phyloP scores from a whole-genome alignment of 2,888 invertebrate species.

The Tetheella fluctuosa region DNA sequence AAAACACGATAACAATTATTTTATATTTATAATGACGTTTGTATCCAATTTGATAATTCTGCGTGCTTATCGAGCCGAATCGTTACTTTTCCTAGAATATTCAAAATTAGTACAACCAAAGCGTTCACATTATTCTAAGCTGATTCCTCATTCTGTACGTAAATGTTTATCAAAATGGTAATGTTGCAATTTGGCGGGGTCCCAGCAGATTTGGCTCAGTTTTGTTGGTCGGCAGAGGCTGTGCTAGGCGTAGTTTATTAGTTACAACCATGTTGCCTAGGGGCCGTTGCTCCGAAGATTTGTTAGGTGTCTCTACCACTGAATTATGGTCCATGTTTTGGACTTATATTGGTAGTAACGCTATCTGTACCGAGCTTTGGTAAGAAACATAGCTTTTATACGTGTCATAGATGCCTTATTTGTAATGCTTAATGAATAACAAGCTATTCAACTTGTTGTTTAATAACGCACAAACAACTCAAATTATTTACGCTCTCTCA shows the following conservation, averaged over 20 bases:
- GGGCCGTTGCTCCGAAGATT: conserved; percentile 43
- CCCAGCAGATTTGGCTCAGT: conserved; percentile 55
- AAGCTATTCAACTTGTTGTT: neutral
- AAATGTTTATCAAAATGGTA: conserved; percentile 61
- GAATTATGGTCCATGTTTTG: conserved; percentile 53
- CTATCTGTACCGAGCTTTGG: conserved; percentile 14
- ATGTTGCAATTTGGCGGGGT: conserved; percentile 58
- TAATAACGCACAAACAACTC: neutral
- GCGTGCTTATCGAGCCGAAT: too few species aligned
- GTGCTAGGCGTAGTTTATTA: conserved; percentile 35
- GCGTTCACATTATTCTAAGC: neutral
- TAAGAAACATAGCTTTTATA: conserved; percentile 8
- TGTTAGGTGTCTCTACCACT: conserved; percentile 46
- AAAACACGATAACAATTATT: too few species aligned
- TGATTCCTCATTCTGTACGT: conserved; percentile 13
- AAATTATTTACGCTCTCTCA: conserved; percentile 13
- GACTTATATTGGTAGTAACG: conserved; percentile 21
- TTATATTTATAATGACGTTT: too few species aligned
- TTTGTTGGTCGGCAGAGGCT: conserved; percentile 25
- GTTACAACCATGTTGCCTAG: conserved; percentile 27
- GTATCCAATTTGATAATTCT: too few species aligned
- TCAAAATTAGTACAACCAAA: neutral
- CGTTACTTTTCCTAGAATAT: too few species aligned
- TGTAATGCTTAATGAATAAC: neutral
- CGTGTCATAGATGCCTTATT: neutral